phyloP scores from a whole-genome alignment of 2,113 vertebrate genomes.

The Mormyrus lacerda region DNA sequence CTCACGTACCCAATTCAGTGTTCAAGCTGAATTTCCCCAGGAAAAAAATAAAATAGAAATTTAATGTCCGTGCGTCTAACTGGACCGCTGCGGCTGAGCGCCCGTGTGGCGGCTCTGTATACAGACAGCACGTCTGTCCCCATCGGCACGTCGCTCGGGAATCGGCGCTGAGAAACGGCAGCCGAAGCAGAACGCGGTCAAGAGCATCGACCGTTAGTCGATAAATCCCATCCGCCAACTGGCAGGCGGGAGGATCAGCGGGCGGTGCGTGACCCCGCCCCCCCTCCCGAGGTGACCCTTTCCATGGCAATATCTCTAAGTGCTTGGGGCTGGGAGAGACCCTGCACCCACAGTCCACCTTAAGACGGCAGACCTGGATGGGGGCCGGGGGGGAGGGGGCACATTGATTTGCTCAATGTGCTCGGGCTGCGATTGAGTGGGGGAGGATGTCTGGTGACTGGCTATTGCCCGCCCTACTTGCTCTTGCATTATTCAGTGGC shows the following conservation, averaged over 20 bases:
- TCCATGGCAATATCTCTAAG: conserved; percentile 12
- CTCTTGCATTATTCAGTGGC: background rate
- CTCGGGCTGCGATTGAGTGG: background rate
- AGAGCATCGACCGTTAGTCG: background rate
- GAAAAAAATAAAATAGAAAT: background rate
- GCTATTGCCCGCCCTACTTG: background rate
- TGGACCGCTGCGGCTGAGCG: background rate
- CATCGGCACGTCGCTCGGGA: background rate
- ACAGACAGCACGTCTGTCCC: background rate
- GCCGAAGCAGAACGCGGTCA: background rate
- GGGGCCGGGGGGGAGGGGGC: background rate
- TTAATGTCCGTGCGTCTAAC: background rate
- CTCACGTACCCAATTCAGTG: background rate
- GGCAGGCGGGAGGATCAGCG: background rate
- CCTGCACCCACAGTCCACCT: background rate
- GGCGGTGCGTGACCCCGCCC: background rate
- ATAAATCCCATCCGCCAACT: background rate
- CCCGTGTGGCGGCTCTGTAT: background rate
- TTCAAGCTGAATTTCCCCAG: background rate
- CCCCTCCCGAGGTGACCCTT: background rate
- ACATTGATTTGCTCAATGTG: background rate
- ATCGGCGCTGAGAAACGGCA: background rate
- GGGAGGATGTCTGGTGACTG: background rate
- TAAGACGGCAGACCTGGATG: background rate
- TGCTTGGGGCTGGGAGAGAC: conserved; percentile 1